A percentile compares a stretch with the other conserved stretches of the same genome.
phyloP scores from a whole-genome alignment of 2,888 invertebrate genomes.

The Trilocha varians region DNA sequence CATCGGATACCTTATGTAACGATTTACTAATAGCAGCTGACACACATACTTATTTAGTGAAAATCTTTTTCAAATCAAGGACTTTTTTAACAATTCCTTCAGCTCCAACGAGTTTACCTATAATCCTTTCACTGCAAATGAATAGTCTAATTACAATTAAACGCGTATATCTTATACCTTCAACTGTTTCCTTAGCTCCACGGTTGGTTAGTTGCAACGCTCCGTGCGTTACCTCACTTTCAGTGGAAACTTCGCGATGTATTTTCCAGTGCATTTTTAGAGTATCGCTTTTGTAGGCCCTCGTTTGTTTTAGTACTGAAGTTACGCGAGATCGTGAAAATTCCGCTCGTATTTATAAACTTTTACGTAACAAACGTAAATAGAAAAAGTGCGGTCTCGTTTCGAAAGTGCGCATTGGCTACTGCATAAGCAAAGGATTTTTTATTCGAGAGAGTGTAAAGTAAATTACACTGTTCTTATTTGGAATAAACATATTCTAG shows the following conservation, averaged over 20 bases:
- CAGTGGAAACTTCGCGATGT: slow-evolving; percentile 67
- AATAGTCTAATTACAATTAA: not conserved
- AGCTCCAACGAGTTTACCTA: too few species aligned
- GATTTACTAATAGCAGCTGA: too few species aligned
- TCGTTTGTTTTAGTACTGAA: slow-evolving; percentile 59
- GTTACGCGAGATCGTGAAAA: slow-evolving; percentile 45
- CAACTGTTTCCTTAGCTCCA: slow-evolving; percentile 47
- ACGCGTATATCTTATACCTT: slow-evolving; percentile 20
- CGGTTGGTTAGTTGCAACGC: slow-evolving; percentile 69
- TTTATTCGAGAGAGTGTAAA: too few species aligned
- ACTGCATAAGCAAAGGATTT: too few species aligned
- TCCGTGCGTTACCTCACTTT: slow-evolving; percentile 69
- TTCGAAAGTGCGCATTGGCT: too few species aligned
- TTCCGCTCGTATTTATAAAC: slow-evolving; percentile 10
- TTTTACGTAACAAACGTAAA: slow-evolving; percentile 8
- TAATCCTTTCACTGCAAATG: not conserved
- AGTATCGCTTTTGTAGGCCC: slow-evolving; percentile 67
- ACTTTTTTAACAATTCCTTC: too few species aligned
- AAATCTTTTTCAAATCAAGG: too few species aligned
- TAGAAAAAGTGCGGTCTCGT: slow-evolving; percentile 1
- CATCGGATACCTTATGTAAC: too few species aligned
- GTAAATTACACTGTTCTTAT: too few species aligned
- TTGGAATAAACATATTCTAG: too few species aligned
- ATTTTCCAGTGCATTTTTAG: slow-evolving; percentile 69
- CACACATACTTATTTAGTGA: too few species aligned